A percentile compares a stretch with the other conserved stretches of the same genome.
Conservation (phyloP, 2,888 invertebrate genomes). For the Conops quadrifasciatus region DNA sequence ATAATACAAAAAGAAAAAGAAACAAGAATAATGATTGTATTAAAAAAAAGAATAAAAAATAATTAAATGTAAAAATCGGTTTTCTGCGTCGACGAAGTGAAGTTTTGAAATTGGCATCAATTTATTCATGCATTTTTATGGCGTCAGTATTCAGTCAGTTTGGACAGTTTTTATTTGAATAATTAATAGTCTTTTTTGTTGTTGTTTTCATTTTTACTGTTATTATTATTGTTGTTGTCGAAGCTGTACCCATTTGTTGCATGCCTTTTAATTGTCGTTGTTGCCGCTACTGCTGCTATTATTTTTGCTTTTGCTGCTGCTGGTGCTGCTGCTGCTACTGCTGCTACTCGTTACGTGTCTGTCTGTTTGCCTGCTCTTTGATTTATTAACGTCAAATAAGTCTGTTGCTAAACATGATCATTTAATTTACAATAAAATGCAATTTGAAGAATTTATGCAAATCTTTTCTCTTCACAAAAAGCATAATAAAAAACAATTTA, state of each 20-base stretch:
- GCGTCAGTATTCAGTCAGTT: neutral
- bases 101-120: slow-evolving; percentile 11
- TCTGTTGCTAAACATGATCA: slow-evolving; percentile 30
- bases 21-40: slow-evolving; percentile 2
- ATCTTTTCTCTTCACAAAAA: neutral
- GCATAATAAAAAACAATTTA: neutral
- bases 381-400: slow-evolving; percentile 31
- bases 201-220: slow-evolving; percentile 15
- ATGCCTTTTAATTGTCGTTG: slow-evolving; percentile 20
- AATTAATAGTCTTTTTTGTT: slow-evolving; percentile 12
- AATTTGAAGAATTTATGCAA: slow-evolving; percentile 16
- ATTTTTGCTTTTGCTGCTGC: neutral
- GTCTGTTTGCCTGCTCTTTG: slow-evolving; percentile 5
- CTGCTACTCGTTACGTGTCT: slow-evolving; percentile 9
- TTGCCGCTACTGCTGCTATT: neutral
- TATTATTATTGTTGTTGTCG: neutral
- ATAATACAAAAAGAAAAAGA: no score
- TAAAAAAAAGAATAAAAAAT: neutral
- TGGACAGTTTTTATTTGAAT: slow-evolving; percentile 19
- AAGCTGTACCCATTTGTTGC: slow-evolving; percentile 15
- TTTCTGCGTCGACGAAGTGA: slow-evolving; percentile 13
- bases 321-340: neutral
- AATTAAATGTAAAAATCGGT: neutral
- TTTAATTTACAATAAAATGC: slow-evolving; percentile 23
- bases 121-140: slow-evolving; percentile 1